These are phyloP conservation scores for Phalera bucephala DNA, from an alignment of 2,888 invertebrate genomes.

Conservation along the genomic window DNA sequence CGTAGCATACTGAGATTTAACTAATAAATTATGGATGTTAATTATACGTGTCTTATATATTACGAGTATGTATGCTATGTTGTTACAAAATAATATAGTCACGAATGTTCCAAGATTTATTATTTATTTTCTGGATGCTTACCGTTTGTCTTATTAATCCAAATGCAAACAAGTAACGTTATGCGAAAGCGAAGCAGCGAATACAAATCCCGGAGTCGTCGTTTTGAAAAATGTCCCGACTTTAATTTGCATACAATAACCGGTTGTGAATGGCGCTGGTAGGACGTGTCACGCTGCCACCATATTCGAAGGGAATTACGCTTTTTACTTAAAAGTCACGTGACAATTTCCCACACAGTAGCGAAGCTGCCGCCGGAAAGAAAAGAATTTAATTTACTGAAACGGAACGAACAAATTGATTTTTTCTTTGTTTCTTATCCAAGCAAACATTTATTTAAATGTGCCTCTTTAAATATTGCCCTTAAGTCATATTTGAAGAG, in stretches of 20 bases:
- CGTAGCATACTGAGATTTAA: too few relatives aligned
- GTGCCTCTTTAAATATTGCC: background rate
- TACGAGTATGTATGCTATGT: too few relatives aligned
- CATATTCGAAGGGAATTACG: constrained; percentile 33
- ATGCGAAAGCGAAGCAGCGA: constrained; percentile 21
- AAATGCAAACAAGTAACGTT: constrained; percentile 24
- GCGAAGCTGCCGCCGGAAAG: constrained; percentile 43
- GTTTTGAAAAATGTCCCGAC: constrained; percentile 59
- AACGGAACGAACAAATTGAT: constrained; percentile 31
- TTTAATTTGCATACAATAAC: constrained; percentile 76
- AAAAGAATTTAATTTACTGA: constrained; percentile 46
- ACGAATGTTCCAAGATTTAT: too few relatives aligned
- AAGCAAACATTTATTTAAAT: constrained; percentile 8
- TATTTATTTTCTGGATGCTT: too few relatives aligned
- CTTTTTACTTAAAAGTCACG: constrained; percentile 58
- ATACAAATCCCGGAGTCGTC: constrained; percentile 29
- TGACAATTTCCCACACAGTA: constrained; percentile 59
- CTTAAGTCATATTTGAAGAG: too few relatives aligned
- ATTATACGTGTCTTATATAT: too few relatives aligned
- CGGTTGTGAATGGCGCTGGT: constrained; percentile 55
- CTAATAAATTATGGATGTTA: too few relatives aligned
- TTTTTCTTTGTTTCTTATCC: constrained; percentile 25
- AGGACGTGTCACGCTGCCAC: constrained; percentile 45
- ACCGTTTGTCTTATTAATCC: constrained; percentile 17
- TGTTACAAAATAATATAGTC: background rate